Evolutionary conservation across 2,888 invertebrate species (phyloP), one percentile per base, ranked within the genome.

Genomic region (Synergus umbraculus): DNA sequence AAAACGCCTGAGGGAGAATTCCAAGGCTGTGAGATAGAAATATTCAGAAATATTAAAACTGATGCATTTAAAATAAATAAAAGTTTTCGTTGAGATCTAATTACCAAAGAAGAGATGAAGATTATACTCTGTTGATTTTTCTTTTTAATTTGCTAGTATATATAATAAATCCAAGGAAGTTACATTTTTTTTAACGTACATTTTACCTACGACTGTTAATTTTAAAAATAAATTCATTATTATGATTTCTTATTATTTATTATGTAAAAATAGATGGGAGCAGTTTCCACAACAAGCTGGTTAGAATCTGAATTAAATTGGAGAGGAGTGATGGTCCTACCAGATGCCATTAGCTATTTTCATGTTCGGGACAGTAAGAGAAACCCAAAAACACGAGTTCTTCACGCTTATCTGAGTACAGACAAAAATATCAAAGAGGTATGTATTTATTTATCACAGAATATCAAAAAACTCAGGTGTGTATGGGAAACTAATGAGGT

Each of bases 341-440:
- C 97, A 0, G 96, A 97, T 86, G 95, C 97, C 0, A 91, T 95
- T n/a, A 96, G 96, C 93, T 97, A 95, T 93, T 95, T 96, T 80
- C 94, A 94, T 86, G 93, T 92, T 85, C 93, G 91, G 85, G 93
- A 94, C 83, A 93, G 94, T 77, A 86, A 81, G 22, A 87, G 92
- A 77, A 89, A 92, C 76, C 85, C 87, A 13, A 94, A 93, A 84
- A 94, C 95, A 63, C 94, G 95, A 88, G 95, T 93, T 87, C 94
- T 96, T 84, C 96, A 97, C 89, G 97, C 97, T 77, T 97, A 97
- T 85, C 94, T 97, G 80, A 97, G 96, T 89, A 95, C 96, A 44
- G 95, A 95, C 78, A 94, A 94, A 64, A 96, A 96, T 89, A 96
- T 96, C 29, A 94, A 96, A 91, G 96, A 96, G 94, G 96, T 95